Conservation (phyloP, 1,140 invertebrate species). For the Aphis gossypii region DNA sequence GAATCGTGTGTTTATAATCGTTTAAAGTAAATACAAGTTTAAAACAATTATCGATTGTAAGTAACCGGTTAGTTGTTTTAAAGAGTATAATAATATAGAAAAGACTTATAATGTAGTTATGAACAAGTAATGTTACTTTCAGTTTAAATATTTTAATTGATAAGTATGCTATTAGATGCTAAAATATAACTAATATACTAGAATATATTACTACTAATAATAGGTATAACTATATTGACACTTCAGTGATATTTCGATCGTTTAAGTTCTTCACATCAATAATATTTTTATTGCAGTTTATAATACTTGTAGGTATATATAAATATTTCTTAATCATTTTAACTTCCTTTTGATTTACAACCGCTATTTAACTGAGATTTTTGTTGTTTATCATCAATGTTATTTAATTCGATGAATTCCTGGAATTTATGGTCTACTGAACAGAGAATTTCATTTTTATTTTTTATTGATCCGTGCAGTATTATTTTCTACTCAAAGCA, state of each 20-base stretch:
- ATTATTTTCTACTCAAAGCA: neutral
- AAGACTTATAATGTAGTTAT: neutral
- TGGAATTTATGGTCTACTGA: neutral
- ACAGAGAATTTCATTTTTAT: neutral
- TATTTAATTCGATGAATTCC: neutral
- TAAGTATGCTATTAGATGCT: neutral
- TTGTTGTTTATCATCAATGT: neutral
- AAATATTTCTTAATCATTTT: neutral
- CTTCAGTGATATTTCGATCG: neutral
- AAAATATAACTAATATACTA: neutral
- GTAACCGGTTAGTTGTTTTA: neutral
- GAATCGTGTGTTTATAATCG: neutral
- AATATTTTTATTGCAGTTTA: neutral
- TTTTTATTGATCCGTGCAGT: constrained; percentile 27
- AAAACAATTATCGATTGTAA: neutral
- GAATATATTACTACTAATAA: neutral
- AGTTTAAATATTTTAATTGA: neutral
- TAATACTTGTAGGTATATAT: neutral
- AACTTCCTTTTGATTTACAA: neutral
- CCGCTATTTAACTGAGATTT: neutral
- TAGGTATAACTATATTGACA: neutral
- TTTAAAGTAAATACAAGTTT: constrained; percentile 11
- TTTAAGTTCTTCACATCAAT: neutral
- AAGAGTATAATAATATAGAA: neutral
- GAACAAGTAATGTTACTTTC: neutral